Conservation (phyloP, 2,888 invertebrate genomes). For the Cephus pulcher region DNA sequence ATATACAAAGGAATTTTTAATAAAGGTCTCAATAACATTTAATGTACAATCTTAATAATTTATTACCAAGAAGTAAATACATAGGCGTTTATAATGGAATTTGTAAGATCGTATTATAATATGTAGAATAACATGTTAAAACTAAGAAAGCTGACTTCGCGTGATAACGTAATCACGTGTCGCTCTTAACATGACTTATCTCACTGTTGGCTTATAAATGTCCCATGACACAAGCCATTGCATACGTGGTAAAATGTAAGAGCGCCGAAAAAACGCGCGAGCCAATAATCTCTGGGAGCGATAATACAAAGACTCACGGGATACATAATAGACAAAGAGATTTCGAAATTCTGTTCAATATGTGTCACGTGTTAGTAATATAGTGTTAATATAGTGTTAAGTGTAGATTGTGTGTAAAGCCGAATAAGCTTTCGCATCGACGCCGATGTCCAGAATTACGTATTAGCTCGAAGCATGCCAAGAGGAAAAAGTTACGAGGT, state of each 20-base stretch:
- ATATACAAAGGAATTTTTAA: background rate
- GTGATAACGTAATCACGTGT: background rate
- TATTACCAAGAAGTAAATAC: slow-evolving; percentile 49
- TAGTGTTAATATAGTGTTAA: background rate
- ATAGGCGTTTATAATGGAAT: slow-evolving; percentile 35
- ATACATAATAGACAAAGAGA: background rate
- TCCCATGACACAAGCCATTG: background rate
- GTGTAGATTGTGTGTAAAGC: background rate
- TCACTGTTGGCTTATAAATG: background rate
- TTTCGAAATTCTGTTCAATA: background rate
- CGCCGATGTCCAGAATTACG: background rate
- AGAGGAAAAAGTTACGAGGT: background rate
- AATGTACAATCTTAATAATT: slow-evolving; percentile 48
- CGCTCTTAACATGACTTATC: background rate
- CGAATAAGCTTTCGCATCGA: background rate
- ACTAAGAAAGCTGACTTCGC: slow-evolving; percentile 4
- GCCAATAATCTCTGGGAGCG: background rate
- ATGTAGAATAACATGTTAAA: slow-evolving; percentile 2
- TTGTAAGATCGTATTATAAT: slow-evolving; percentile 11
- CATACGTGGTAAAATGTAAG: background rate
- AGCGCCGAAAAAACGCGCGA: background rate
- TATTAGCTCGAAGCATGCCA: background rate
- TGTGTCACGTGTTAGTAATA: background rate
- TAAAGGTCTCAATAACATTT: slow-evolving; percentile 12
- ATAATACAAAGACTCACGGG: background rate